Evolutionary conservation across 2,888 invertebrate genomes (phyloP).

Genomic region (Cenopis cana): DNA sequence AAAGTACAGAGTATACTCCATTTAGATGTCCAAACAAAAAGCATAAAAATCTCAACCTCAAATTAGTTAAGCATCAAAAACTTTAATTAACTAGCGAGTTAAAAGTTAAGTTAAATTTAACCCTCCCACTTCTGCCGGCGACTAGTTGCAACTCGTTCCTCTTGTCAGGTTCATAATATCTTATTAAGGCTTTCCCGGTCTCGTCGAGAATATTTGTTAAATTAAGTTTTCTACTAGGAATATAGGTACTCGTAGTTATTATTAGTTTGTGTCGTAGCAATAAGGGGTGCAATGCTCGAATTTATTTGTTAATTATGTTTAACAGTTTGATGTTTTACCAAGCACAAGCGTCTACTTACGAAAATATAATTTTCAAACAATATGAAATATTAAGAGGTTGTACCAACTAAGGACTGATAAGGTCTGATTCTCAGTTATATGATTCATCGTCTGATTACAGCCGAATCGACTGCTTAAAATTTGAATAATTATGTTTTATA

Average conservation of each 20-base stretch:
- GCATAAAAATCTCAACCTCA: not conserved
- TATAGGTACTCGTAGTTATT: not conserved
- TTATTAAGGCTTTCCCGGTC: constrained; percentile 4
- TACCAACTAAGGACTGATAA: too few relatives aligned
- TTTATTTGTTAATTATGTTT: too few relatives aligned
- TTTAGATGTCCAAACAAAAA: not conserved
- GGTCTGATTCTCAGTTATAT: too few relatives aligned
- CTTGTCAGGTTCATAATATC: constrained; percentile 11
- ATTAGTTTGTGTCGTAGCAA: not conserved
- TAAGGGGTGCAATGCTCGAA: too few relatives aligned
- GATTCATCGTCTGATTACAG: too few relatives aligned
- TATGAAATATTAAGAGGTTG: too few relatives aligned
- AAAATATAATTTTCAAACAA: too few relatives aligned
- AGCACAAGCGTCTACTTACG: too few relatives aligned
- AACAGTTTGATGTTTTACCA: too few relatives aligned
- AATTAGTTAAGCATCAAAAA: not conserved
- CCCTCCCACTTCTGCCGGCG: constrained; percentile 4
- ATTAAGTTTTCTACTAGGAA: constrained; percentile 2
- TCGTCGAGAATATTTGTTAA: not conserved
- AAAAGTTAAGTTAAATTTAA: not conserved
- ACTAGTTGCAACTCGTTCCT: constrained; percentile 6
- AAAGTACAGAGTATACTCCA: not conserved
- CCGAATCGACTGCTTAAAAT: too few relatives aligned
- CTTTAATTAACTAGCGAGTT: not conserved
- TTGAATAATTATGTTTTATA: too few relatives aligned